phyloP scores from a whole-genome alignment of 2,113 vertebrate species.

The Gambusia holbrooki region DNA sequence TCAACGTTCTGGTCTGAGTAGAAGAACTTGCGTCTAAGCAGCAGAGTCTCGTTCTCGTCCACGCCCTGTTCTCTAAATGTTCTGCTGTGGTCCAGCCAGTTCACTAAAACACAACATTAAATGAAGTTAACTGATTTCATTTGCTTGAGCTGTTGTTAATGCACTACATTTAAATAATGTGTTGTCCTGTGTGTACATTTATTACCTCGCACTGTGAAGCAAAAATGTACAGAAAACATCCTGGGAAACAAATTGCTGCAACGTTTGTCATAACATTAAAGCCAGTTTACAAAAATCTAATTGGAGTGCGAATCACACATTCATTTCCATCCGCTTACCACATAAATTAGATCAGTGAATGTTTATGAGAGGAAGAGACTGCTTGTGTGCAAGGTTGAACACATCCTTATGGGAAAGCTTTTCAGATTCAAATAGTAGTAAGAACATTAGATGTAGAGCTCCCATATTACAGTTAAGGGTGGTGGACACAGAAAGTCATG shows the following conservation, averaged over 20 bases:
- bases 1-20: constrained; percentile 99
- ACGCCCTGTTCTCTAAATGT: constrained; percentile 97
- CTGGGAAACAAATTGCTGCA: no score
- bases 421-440: background rate
- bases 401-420: background rate
- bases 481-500: background rate
- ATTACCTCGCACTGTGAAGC: background rate
- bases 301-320: no score
- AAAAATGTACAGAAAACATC: background rate
- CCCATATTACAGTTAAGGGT: constrained; percentile 14
- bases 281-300: no score
- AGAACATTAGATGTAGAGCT: constrained; percentile 1
- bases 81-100: constrained; percentile 97
- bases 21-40: constrained; percentile 96
- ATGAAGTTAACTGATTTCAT: background rate
- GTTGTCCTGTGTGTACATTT: no score
- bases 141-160: background rate
- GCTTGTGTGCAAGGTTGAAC: background rate
- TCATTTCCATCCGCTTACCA: no score
- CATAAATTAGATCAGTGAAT: no score
- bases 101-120: constrained; percentile 80
- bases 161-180: background rate
- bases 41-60: constrained; percentile 92
- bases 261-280: no score
- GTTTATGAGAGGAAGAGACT: no score